Conservation (phyloP, 2,888 invertebrate species). For the Drosophila aldrichi region DNA sequence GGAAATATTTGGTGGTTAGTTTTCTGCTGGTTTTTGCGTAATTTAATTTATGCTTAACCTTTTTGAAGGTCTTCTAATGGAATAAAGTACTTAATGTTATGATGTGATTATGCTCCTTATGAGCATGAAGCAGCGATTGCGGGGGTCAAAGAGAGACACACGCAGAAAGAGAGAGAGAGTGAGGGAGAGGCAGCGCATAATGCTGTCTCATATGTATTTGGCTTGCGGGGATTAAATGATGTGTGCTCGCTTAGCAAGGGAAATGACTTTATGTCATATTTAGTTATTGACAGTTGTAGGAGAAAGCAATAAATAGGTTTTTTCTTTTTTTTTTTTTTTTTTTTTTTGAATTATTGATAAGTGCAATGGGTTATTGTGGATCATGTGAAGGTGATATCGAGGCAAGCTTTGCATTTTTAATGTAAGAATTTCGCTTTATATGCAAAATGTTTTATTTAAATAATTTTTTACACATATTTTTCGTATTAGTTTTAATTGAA, state of each 20-base stretch:
- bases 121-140: not conserved
- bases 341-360: not conserved
- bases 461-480: too few species aligned
- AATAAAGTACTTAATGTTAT: constrained; percentile 62
- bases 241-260: not conserved
- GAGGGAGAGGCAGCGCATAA: not conserved
- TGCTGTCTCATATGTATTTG: constrained; percentile 23
- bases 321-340: not conserved
- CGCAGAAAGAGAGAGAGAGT: too few species aligned
- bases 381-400: too few species aligned
- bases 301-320: not conserved
- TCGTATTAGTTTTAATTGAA: too few species aligned
- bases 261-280: not conserved
- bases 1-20: constrained; percentile 51
- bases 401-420: too few species aligned
- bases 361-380: not conserved
- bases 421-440: too few species aligned
- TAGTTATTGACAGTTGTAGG: not conserved
- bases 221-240: constrained; percentile 11
- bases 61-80: constrained; percentile 57
- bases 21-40: constrained; percentile 55
- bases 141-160: not conserved
- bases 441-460: too few species aligned
- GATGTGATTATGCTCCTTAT: constrained; percentile 61
- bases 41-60: constrained; percentile 74